Conservation (phyloP, 1,140 invertebrate species). For the Scaptomyza hsui region DNA sequence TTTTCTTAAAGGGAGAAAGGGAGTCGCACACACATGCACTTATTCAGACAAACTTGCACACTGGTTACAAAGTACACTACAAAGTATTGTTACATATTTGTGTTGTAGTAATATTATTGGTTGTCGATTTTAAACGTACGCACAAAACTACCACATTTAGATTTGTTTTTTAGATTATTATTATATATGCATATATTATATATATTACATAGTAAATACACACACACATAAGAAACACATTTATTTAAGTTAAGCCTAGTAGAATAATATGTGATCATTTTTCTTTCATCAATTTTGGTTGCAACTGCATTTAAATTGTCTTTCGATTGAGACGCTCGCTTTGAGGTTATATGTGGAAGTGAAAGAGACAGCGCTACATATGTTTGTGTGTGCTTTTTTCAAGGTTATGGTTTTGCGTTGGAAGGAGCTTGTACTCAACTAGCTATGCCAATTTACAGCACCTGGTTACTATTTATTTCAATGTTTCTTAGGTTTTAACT, state of each 20-base stretch:
- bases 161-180: not conserved
- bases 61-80: not conserved
- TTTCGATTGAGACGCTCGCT: conserved; percentile 13
- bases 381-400: not conserved
- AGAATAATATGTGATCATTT: conserved; percentile 18
- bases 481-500: not conserved
- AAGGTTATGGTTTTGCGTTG: not conserved
- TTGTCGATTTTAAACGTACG: not conserved
- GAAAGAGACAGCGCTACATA: conserved; percentile 21
- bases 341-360: conserved; percentile 35
- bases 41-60: not conserved
- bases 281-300: conserved; percentile 13
- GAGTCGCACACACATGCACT: not conserved
- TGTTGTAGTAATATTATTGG: not conserved
- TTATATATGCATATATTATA: conserved; percentile 21
- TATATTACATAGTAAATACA: conserved; percentile 73
- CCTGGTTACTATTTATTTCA: conserved; percentile 20
- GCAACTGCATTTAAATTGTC: conserved; percentile 4
- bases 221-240: conserved; percentile 62
- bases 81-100: not conserved
- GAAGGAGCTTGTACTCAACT: conserved; percentile 11
- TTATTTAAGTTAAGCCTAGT: conserved; percentile 11
- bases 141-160: conserved; percentile 19
- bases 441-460: conserved; percentile 9
- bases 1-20: not conserved